Base-by-base conservation (phyloP, 2,888 invertebrate genomes). In the Sarcophaga variegata region DNA sequence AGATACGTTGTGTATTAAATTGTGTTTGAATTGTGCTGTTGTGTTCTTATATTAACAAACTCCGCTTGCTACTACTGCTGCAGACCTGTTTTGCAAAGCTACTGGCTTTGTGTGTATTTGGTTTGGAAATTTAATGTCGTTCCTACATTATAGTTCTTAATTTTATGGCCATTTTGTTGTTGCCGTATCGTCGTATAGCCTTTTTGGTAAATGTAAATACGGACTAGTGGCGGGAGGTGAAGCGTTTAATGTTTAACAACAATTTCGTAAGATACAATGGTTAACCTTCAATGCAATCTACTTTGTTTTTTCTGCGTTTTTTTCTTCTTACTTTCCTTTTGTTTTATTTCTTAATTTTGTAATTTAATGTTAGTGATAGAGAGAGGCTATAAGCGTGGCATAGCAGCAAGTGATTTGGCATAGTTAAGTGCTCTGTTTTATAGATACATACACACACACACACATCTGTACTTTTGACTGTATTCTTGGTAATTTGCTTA, bases 211-310 rank as follows among this genome's bases (percentile, higher is more conserved):
- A 64, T 37, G 0, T 62, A 12, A 25, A 22, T 2, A 4, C n/a
- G 47, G 59, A 25, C 1, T 71, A 6, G 1, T 2, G 4, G 22
- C 5, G 20, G 20, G 67, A 22, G 3, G 10, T 64, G 54, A 8
- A 10, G 45, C 4, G 14, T 54, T 76, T 3, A 54, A 54, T 67
- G 20, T 67, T 67, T 25, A 69, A 69, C 25, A n/a, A 6, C 17
- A 78, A 49, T 54, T 66, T 20, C 22, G 45, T 0, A 25, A n/a
- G 49, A 79, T 54, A 74, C 45, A 79, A 25, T 54, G 25, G 37
- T 59, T 79, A 59, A 63, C 78, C 72, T 79, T 83, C 37, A 49
- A 62, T 67, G 47, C 66, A 77, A 66, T 62, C 49, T 37, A 8
- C 37, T 37, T 37, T 8, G 37, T 37, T 37, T 37, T 20, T 45